These are phyloP conservation scores for Trissonchulus sp. DNA, from an alignment of 2,888 invertebrate genomes.

Conservation along the genomic window DNA sequence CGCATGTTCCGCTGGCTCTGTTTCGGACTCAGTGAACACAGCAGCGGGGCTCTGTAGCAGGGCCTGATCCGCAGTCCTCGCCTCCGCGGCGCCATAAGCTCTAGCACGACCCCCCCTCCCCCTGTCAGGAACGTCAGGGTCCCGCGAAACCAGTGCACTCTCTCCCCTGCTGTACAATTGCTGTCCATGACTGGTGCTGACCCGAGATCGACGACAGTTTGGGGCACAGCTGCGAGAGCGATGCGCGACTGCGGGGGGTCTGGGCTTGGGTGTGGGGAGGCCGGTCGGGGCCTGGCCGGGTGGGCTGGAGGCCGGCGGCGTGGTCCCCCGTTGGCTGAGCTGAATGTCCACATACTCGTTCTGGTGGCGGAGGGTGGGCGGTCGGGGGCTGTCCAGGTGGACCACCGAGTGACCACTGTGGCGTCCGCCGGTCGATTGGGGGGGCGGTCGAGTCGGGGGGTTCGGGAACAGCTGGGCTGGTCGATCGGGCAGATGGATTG, in stretches of 20 bases:
- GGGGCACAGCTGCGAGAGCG: neutral
- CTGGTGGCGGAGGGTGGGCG: slow-evolving; percentile 74
- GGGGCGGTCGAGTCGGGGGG: neutral
- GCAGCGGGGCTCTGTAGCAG: too few relatives aligned
- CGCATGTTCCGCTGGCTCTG: too few relatives aligned
- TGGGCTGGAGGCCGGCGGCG: neutral
- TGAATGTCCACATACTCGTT: slow-evolving; percentile 82
- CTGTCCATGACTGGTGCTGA: neutral
- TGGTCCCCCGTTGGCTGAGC: neutral
- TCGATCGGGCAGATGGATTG: neutral
- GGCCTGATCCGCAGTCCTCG: too few relatives aligned
- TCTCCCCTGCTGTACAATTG: too few relatives aligned
- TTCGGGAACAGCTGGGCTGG: neutral
- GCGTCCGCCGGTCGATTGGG: too few relatives aligned
- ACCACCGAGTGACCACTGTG: slow-evolving; percentile 5
- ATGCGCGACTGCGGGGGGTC: neutral
- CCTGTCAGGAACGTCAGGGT: too few relatives aligned
- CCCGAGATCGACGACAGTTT: neutral
- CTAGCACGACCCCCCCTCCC: too few relatives aligned
- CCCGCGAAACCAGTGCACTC: too few relatives aligned
- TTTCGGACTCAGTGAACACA: too few relatives aligned
- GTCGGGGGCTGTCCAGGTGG: slow-evolving; percentile 65
- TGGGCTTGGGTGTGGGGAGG: neutral
- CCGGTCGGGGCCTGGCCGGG: neutral
- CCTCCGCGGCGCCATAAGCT: too few relatives aligned